phyloP scores from a whole-genome alignment of 2,888 invertebrate species.

The Drosophila antonietae region DNA sequence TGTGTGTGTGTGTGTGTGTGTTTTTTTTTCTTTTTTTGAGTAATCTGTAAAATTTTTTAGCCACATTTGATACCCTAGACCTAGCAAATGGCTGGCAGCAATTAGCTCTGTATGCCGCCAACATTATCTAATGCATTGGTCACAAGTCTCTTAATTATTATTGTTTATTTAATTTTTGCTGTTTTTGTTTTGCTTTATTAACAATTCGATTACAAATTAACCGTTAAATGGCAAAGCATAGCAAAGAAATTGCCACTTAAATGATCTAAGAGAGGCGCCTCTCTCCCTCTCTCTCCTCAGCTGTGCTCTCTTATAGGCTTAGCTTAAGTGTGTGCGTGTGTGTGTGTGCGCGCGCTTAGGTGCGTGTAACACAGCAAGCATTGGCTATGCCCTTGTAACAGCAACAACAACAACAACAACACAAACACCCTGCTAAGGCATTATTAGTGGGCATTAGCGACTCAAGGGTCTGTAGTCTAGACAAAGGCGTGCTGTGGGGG shows the following conservation, averaged over 20 bases:
- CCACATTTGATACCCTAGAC: not conserved
- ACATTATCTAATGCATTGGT: slow-evolving; percentile 19
- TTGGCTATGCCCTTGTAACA: slow-evolving; percentile 65
- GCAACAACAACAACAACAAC: slow-evolving; percentile 22
- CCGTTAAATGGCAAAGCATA: slow-evolving; percentile 22
- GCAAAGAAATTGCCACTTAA: slow-evolving; percentile 5
- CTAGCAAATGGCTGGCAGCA: not conserved
- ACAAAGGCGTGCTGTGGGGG: not conserved
- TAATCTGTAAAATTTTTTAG: not conserved
- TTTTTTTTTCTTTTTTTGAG: not conserved
- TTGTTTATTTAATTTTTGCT: not conserved
- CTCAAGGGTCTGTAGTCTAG: slow-evolving; percentile 52
- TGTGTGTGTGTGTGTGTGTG: no score
- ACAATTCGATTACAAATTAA: slow-evolving; percentile 23
- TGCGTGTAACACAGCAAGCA: slow-evolving; percentile 44
- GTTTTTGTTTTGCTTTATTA: slow-evolving; percentile 9
- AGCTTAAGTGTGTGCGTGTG: not conserved
- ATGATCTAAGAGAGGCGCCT: not conserved
- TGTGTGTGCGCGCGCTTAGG: slow-evolving; percentile 8
- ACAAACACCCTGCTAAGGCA: slow-evolving; percentile 43
- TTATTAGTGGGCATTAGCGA: slow-evolving; percentile 67
- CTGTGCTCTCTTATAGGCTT: slow-evolving; percentile 17
- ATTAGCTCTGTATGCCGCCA: not conserved
- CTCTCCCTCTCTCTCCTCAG: not conserved
- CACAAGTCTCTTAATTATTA: slow-evolving; percentile 20